Percentiles rank a stretch among this genome's conserved stretches.
These are phyloP conservation scores for Odocoileus virginianus DNA, from an alignment of 2,113 vertebrate species.

Conservation along the genomic window DNA sequence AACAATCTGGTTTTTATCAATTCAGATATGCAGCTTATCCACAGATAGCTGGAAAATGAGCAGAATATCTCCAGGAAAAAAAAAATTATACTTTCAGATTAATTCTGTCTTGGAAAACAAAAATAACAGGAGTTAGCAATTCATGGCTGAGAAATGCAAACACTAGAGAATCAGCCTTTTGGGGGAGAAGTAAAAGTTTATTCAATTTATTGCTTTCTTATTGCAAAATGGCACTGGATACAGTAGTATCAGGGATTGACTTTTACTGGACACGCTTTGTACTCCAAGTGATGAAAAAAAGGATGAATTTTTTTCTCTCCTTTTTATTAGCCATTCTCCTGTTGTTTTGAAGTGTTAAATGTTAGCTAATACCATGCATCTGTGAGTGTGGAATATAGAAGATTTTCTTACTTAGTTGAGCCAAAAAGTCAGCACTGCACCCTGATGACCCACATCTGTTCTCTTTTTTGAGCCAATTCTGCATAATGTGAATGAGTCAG, in stretches of 20 bases:
- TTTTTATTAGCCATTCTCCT: background rate
- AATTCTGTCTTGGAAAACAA: slow-evolving; percentile 54
- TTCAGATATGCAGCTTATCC: slow-evolving; percentile 45
- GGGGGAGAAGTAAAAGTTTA: background rate
- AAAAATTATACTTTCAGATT: slow-evolving; percentile 56
- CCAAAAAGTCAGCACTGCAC: slow-evolving; percentile 9
- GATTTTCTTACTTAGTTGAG: slow-evolving; percentile 9
- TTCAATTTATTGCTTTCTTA: background rate
- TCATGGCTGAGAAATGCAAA: background rate
- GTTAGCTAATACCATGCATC: slow-evolving; percentile 25
- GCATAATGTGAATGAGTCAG: slow-evolving; percentile 64
- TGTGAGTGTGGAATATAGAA: slow-evolving; percentile 21
- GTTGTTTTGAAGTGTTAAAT: slow-evolving; percentile 43
- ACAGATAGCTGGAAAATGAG: slow-evolving; percentile 36
- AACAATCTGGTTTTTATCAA: slow-evolving; percentile 64
- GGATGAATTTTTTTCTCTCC: background rate
- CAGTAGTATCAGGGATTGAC: background rate
- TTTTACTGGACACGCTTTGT: background rate
- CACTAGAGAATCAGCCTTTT: background rate
- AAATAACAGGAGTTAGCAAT: slow-evolving; percentile 54
- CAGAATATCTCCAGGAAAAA: slow-evolving; percentile 36
- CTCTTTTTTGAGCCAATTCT: slow-evolving; percentile 48
- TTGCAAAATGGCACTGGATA: background rate
- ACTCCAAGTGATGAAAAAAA: background rate
- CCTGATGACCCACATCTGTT: slow-evolving; percentile 69